Conservation (phyloP, 2,797 vertebrate species). For the Octomys mimax region DNA sequence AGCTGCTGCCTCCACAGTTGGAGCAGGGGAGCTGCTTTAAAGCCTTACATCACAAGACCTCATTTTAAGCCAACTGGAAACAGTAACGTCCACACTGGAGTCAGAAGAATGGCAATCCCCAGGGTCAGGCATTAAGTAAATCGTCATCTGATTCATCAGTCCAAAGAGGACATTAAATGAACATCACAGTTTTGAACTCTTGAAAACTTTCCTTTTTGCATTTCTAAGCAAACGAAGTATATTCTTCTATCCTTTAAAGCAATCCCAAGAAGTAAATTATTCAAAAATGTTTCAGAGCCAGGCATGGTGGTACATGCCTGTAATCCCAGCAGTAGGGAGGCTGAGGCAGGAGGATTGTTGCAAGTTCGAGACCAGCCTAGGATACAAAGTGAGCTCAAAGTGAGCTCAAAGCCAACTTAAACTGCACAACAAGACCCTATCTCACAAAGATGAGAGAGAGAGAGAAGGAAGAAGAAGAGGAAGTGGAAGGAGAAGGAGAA, state of each 20-base stretch:
- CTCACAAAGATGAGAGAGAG: too few relatives aligned
- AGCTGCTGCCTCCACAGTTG: rapidly evolving
- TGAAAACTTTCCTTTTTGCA: neutral
- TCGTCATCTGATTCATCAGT: neutral
- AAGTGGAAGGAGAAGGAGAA: too few relatives aligned
- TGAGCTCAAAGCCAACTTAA: too few relatives aligned
- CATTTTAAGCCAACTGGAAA: neutral
- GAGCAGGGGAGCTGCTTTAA: rapidly evolving
- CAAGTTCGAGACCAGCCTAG: too few relatives aligned
- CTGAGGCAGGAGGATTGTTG: too few relatives aligned
- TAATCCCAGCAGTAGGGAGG: too few relatives aligned
- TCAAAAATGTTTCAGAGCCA: neutral
- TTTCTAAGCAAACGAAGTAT: neutral
- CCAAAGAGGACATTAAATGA: neutral
- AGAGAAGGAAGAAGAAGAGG: too few relatives aligned
- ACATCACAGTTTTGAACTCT: neutral
- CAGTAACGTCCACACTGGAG: too few relatives aligned
- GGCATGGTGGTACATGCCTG: too few relatives aligned
- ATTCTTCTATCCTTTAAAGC: neutral
- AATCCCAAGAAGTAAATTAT: neutral
- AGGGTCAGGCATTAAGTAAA: neutral
- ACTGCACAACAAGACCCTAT: too few relatives aligned
- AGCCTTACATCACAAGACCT: rapidly evolving
- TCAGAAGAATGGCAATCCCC: neutral
- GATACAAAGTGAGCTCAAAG: too few relatives aligned